These are phyloP conservation scores for Dorcus hopei DNA, from an alignment of 2,888 invertebrate genomes.

Conservation along the genomic window DNA sequence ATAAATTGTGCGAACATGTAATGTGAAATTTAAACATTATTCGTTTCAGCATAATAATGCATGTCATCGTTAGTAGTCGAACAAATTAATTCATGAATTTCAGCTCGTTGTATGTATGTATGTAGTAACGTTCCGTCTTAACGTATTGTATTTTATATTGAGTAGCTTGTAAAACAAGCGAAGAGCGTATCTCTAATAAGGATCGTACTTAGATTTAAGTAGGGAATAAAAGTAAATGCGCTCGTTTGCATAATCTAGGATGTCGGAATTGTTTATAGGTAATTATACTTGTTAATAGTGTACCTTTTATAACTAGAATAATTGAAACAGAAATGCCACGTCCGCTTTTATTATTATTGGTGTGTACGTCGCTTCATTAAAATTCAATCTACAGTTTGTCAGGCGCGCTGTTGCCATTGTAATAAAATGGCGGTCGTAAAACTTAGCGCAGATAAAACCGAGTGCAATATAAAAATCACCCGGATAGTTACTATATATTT, in stretches of 20 bases:
- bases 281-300: constrained; percentile 29
- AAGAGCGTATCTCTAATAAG: constrained; percentile 20
- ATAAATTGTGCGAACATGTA: no score
- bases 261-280: constrained; percentile 28
- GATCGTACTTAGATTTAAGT: constrained; percentile 27
- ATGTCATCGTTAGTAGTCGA: constrained; percentile 5
- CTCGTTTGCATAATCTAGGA: constrained; percentile 33
- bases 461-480: background rate
- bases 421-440: background rate
- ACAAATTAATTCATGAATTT: constrained; percentile 16
- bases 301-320: constrained; percentile 23
- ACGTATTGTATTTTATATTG: constrained; percentile 17
- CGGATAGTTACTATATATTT: no score
- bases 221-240: constrained; percentile 30
- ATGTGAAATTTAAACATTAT: no score
- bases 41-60: no score
- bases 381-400: constrained; percentile 1
- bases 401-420: background rate
- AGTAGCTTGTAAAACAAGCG: constrained; percentile 13
- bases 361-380: constrained; percentile 2
- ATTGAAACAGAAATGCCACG: constrained; percentile 20
- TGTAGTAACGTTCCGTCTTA: constrained; percentile 2
- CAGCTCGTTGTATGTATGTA: constrained; percentile 2
- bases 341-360: constrained; percentile 6
- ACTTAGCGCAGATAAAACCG: background rate